phyloP scores from a whole-genome alignment of 2,888 invertebrate genomes.

The Apomyelois bistriatella region DNA sequence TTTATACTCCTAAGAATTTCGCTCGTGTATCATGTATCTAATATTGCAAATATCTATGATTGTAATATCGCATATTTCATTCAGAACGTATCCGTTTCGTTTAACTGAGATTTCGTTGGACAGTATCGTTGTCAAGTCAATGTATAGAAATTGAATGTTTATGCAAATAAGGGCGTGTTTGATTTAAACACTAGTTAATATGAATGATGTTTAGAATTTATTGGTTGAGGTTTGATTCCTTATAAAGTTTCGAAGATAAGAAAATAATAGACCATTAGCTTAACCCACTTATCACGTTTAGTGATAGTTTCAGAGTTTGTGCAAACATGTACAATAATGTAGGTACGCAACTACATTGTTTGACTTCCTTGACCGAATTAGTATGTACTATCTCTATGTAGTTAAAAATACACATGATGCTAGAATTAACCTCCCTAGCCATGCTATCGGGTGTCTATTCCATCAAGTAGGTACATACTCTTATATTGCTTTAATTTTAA shows the following conservation, averaged over 20 bases:
- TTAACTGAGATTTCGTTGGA: constrained; percentile 43
- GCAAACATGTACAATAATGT: constrained; percentile 18
- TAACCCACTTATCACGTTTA: constrained; percentile 37
- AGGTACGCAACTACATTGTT: constrained; percentile 23
- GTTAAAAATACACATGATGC: constrained; percentile 51
- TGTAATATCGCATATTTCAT: constrained; percentile 31
- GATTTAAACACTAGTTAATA: constrained; percentile 4
- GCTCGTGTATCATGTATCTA: constrained; percentile 42
- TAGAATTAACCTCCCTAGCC: constrained; percentile 39
- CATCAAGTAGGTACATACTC: constrained; percentile 43
- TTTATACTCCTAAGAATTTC: constrained; percentile 50
- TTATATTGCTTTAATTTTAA: constrained; percentile 42
- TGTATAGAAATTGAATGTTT: constrained; percentile 45
- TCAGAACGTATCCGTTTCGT: constrained; percentile 40
- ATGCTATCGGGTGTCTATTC: constrained; percentile 56
- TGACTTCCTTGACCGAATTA: constrained; percentile 56
- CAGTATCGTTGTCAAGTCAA: constrained; percentile 29
- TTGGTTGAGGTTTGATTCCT: neutral
- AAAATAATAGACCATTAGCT: constrained; percentile 29
- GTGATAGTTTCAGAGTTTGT: constrained; percentile 33
- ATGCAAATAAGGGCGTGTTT: constrained; percentile 39
- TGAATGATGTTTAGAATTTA: constrained; percentile 1
- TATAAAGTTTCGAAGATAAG: neutral
- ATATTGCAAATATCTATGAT: constrained; percentile 33
- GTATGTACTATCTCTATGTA: constrained; percentile 37